Percentiles rank a stretch among this genome's conserved stretches.
Evolutionary conservation across 2,113 vertebrate species (phyloP).

Genomic region (Sitta europaea): DNA sequence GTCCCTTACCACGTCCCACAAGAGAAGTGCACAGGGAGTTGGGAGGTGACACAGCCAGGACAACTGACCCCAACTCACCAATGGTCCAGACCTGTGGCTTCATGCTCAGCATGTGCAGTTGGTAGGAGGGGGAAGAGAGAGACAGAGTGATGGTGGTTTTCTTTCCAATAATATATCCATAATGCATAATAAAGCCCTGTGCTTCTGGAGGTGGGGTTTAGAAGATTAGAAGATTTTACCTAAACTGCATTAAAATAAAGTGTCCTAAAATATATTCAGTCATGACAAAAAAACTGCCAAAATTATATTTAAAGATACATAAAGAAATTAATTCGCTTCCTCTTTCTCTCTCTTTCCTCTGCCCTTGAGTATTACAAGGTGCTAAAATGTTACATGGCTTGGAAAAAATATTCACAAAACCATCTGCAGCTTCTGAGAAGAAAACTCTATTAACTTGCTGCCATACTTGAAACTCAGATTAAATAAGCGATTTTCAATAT

Average conservation of each 20-base stretch:
- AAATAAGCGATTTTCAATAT: not conserved
- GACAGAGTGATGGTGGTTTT: accelerated
- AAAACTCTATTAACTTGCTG: not conserved
- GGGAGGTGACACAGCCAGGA: not conserved
- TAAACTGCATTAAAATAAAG: not conserved
- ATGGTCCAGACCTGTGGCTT: accelerated
- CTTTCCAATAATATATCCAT: not conserved
- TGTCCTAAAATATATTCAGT: not conserved
- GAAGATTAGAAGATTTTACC: not conserved
- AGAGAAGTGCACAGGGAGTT: not conserved
- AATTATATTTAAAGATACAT: not conserved
- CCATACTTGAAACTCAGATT: not conserved
- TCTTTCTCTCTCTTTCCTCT: not conserved
- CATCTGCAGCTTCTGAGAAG: not conserved
- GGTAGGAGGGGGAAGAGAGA: not conserved
- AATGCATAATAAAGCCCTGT: accelerated
- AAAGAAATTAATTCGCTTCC: not conserved
- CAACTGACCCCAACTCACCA: not conserved
- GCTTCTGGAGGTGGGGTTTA: not conserved
- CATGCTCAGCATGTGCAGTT: not conserved
- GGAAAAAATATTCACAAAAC: not conserved
- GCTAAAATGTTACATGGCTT: not conserved
- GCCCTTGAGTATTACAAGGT: not conserved
- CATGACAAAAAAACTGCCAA: not conserved
- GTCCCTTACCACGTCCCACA: too few relatives aligned